These are phyloP conservation scores for Ramphastos sulfuratus DNA, from an alignment of 2,113 vertebrate species.

Conservation along the genomic window DNA sequence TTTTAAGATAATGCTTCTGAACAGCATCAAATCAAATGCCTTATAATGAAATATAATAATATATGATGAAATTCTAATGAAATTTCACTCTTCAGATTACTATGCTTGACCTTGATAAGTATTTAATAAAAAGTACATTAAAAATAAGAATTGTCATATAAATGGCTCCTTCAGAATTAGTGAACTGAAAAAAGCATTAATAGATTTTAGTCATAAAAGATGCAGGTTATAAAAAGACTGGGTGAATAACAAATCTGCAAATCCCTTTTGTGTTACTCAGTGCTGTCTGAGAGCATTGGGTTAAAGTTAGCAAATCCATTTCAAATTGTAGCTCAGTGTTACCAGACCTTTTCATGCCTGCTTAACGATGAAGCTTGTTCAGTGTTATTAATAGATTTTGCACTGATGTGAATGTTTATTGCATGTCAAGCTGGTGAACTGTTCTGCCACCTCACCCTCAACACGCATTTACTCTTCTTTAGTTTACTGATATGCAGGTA, in stretches of 20 bases:
- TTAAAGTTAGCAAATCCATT: neutral
- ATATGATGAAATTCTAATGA: no score
- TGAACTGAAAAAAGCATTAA: constrained; percentile 8
- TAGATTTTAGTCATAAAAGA: neutral
- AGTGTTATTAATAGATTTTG: neutral
- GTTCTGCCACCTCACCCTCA: neutral
- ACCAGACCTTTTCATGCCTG: neutral
- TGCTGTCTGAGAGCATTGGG: neutral
- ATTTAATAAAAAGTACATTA: neutral
- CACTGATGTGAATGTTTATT: neutral
- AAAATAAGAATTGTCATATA: constrained; percentile 22
- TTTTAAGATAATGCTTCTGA: neutral
- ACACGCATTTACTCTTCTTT: neutral
- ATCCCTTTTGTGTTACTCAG: neutral
- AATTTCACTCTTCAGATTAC: neutral
- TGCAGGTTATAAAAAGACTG: neutral
- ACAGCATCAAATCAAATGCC: neutral
- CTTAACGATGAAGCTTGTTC: neutral
- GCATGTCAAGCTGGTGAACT: neutral
- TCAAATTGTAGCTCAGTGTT: neutral
- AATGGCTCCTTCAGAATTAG: constrained; percentile 11
- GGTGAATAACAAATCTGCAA: neutral
- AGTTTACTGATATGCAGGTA: neutral
- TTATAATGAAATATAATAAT: neutral
- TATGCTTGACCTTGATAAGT: constrained; percentile 26